Evolutionary conservation across 2,797 vertebrate genomes (phyloP).

Genomic region (Anolis apletophallus): DNA sequence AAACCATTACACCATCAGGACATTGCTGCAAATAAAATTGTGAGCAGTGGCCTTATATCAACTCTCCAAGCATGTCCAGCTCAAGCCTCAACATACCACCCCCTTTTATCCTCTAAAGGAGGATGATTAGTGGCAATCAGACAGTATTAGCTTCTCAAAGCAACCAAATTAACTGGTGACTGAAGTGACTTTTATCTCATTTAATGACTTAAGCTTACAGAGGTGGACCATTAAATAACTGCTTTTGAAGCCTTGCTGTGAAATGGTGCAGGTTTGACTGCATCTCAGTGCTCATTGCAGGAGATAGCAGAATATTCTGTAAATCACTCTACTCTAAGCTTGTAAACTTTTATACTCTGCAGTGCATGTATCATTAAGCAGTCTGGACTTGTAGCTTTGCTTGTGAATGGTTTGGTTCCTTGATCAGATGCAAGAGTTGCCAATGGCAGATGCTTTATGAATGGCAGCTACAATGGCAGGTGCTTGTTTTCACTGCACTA

Average conservation of each 20-base stretch:
- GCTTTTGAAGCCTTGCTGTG: not conserved
- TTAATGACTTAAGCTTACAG: slow-evolving; percentile 22
- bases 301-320: slow-evolving; percentile 10
- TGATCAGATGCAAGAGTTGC: not conserved
- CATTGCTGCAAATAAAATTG: not conserved
- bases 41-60: rapidly evolving
- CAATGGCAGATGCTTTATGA: slow-evolving; percentile 11
- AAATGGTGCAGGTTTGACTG: not conserved
- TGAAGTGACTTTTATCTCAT: slow-evolving; percentile 8
- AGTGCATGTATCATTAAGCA: slow-evolving; percentile 9
- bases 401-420: slow-evolving; percentile 16
- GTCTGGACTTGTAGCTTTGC: slow-evolving; percentile 8
- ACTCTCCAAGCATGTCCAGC: not conserved
- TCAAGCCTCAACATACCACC: not conserved
- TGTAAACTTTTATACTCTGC: slow-evolving; percentile 27
- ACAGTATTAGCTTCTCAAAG: slow-evolving; percentile 26
- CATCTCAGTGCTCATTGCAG: not conserved
- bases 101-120: slow-evolving; percentile 11
- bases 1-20: too few relatives aligned
- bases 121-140: slow-evolving; percentile 32
- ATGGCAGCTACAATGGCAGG: not conserved
- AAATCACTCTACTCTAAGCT: slow-evolving; percentile 14
- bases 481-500: not conserved
- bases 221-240: slow-evolving; percentile 2
- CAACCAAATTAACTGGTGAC: slow-evolving; percentile 9